phyloP scores from a whole-genome alignment of 2,113 vertebrate genomes.

The Rhea pennata region DNA sequence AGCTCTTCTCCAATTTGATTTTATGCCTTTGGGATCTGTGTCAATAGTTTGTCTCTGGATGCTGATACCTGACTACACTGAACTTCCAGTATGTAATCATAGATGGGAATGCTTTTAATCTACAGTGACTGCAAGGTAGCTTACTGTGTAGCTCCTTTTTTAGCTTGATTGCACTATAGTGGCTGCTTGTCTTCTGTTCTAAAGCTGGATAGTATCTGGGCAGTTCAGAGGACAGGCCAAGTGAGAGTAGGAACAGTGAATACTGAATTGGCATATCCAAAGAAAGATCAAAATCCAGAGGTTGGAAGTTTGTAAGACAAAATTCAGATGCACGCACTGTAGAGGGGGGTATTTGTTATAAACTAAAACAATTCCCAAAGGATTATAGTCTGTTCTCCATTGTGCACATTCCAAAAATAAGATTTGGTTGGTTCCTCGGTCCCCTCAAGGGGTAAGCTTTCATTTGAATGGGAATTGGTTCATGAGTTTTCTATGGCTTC shows the following conservation, averaged over 20 bases:
- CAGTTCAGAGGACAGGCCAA: background rate
- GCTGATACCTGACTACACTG: background rate
- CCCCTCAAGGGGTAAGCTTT: accelerated
- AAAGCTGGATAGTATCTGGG: accelerated
- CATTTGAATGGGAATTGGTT: background rate
- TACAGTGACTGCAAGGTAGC: background rate
- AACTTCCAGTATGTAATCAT: background rate
- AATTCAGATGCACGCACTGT: accelerated
- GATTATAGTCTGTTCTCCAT: background rate
- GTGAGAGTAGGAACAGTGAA: background rate
- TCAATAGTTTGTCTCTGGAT: background rate
- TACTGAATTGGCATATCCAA: background rate
- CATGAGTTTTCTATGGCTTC: background rate
- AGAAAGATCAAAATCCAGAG: too few species aligned
- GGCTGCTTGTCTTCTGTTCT: accelerated
- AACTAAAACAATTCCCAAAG: background rate
- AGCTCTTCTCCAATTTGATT: background rate
- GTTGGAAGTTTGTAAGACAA: background rate
- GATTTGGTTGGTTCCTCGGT: accelerated
- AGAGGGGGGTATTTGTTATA: background rate
- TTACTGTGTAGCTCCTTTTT: too few species aligned
- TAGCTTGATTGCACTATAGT: background rate
- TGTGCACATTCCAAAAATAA: background rate
- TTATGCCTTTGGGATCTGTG: background rate
- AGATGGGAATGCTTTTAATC: background rate